Evolutionary conservation across 1,140 invertebrate genomes (phyloP), one percentile per base, ranked within the genome.

Genomic region (Dendroctonus ponderosae): DNA sequence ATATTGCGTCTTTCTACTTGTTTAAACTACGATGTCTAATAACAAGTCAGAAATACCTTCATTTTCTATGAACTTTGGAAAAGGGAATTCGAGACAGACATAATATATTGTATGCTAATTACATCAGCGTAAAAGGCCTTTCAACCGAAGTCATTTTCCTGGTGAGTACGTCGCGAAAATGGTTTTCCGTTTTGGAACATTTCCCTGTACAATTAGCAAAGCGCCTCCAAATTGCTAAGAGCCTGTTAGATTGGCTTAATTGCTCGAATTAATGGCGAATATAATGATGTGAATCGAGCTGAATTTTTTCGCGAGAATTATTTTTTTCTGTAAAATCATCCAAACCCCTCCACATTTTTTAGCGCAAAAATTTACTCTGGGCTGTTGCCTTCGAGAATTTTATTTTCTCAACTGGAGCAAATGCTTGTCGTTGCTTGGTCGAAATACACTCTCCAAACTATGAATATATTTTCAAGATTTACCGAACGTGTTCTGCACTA

Each of bases 241-340:
- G 60, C 37, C 60, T 62, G 60, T 62, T 62, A 62, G 60, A 62
- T 62, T 51, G 60, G 48, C 60, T 62, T 62, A 62, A 62, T 62
- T 62, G 60, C 60, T 52, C 49, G 50, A 62, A 62, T 62, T 43
- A 62, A 62, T 62, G 60, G 60, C 49, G 60, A 51, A 51, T 52
- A 62, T 62, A 62, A 62, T 41, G 53, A 56, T 9, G n/a, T 15
- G 15, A 26, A 52, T 52, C 52, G 52, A 14, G 52, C 53, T 11
- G 7, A 56, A 41, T 41, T 56, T 56, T 56, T 5, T 8, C 9
- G 5, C 9, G 15, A 26, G 39, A 56, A 40, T 8, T 7, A 56
- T 56, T 56, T 56, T 56, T 41, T 11, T 56, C 53, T 2, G 26
- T 26, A 26, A 26, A 26, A 26, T 26, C 26, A 26, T 26, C 3